Evolutionary conservation across 2,888 invertebrate genomes (phyloP), one percentile per base, ranked within the genome.

Genomic region (Lingula anatina): DNA sequence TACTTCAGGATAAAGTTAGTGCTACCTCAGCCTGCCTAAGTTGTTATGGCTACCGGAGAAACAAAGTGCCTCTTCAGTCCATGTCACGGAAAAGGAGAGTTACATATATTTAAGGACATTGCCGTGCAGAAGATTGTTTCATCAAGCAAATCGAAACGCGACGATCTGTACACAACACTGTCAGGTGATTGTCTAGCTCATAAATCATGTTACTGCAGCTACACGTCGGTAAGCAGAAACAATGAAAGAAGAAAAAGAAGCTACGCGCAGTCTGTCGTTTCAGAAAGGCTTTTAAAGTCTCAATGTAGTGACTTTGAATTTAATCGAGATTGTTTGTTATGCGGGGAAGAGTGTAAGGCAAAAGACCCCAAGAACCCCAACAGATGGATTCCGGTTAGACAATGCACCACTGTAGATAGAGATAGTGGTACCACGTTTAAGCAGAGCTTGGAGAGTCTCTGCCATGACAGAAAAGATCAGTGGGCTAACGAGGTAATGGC

Each of bases 291-390:
- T 9, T 7, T 9, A 18, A 9, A 20, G 20, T 39, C 39, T 39
- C 39, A 39, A 7, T 20, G 12, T 39, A 9, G n/a, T 39, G 18
- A 39, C 7, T 39, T 39, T 20, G 7, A n/a, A 7, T 39, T 39
- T 20, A 9, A 39, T 9, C 7, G 20, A 20, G n/a, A 39, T 18
- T 43, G 43, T 43, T 18, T 27, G 12, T 15, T 43, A 9, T 43
- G 43, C 18, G 43, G 43, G 25, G 23, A 43, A 15, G 43, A 43
- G 25, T 43, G 43, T 43, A 24, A 23, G 20, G 12, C 25, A 18
- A 43, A 43, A 43, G 25, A 43, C 43, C 25, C 26, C 9, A 43
- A 43, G 20, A 15, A 43, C 25, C 43, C 28, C 9, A 15, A 43
- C 9, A 43, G 43, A 27, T 43, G 43, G 43, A 24, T 9, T 15